Conservation (phyloP, 2,113 vertebrate genomes). For the Callaeas wilsoni region DNA sequence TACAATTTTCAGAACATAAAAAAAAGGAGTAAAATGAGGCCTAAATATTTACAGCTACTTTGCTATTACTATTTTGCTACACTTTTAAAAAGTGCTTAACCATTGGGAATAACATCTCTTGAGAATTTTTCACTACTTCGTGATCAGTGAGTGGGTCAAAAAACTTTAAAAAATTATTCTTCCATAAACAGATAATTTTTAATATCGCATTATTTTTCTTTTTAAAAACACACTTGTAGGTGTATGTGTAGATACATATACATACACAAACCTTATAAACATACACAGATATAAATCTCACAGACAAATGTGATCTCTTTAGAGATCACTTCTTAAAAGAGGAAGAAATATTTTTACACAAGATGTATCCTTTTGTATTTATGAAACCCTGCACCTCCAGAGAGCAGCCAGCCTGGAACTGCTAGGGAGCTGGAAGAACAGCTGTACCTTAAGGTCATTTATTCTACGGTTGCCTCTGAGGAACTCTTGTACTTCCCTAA, state of each 20-base stretch:
- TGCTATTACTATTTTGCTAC: neutral
- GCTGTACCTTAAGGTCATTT: neutral
- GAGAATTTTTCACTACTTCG: neutral
- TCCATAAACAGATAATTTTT: neutral
- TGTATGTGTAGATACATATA: neutral
- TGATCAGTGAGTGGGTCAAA: neutral
- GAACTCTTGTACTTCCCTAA: neutral
- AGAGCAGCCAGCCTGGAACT: neutral
- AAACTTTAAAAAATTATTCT: neutral
- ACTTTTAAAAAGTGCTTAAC: neutral
- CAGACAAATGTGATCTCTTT: neutral
- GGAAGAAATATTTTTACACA: neutral
- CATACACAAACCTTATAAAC: neutral
- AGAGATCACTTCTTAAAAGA: neutral
- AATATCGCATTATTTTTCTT: neutral
- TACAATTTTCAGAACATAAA: neutral
- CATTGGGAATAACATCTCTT: neutral
- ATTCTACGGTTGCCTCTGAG: neutral
- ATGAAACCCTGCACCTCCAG: neutral
- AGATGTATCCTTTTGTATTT: neutral
- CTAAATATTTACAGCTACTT: constrained; percentile 4
- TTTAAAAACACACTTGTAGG: neutral
- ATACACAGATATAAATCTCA: neutral
- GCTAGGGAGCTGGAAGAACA: neutral
- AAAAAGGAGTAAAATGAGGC: neutral